These are phyloP conservation scores for Sebastolobus altivelis DNA, from an alignment of 2,797 vertebrate species.

Conservation along the genomic window DNA sequence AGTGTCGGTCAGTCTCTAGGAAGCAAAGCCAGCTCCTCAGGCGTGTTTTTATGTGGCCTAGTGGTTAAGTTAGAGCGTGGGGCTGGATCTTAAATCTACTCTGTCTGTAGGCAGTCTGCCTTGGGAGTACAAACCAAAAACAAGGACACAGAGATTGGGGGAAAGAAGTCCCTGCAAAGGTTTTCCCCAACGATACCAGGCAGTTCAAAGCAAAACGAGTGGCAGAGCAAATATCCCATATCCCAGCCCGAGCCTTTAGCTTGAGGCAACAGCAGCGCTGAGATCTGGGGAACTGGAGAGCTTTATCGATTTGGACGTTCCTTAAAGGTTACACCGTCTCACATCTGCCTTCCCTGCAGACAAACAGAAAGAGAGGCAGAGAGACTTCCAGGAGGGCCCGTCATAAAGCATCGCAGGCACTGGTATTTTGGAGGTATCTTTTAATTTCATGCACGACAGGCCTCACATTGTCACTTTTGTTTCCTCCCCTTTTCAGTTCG, in stretches of 20 bases:
- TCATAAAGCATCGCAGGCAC: slow-evolving; percentile 47
- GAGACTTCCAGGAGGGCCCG: slow-evolving; percentile 60
- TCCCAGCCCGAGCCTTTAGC: slow-evolving; percentile 55
- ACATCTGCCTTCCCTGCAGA: slow-evolving; percentile 72
- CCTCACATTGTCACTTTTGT: slow-evolving; percentile 78
- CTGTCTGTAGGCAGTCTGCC: slow-evolving; percentile 33
- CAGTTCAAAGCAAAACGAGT: slow-evolving; percentile 64
- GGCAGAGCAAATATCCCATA: slow-evolving; percentile 67
- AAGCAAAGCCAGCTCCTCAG: slow-evolving; percentile 1
- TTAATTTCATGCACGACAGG: slow-evolving; percentile 83
- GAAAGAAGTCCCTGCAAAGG: slow-evolving; percentile 30
- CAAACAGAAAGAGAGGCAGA: slow-evolving; percentile 61
- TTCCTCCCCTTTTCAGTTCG: slow-evolving; percentile 66
- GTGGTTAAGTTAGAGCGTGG: slow-evolving; percentile 13
- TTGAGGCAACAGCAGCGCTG: slow-evolving; percentile 65
- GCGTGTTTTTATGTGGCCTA: slow-evolving; percentile 20
- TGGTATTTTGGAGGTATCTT: slow-evolving; percentile 80
- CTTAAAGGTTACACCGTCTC: slow-evolving; percentile 82
- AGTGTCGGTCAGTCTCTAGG: neutral
- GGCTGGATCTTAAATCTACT: slow-evolving; percentile 24
- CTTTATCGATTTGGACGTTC: slow-evolving; percentile 78
- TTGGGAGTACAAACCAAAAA: slow-evolving; percentile 55
- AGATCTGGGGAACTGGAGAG: slow-evolving; percentile 68
- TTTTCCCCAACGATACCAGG: slow-evolving; percentile 48
- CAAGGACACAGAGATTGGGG: slow-evolving; percentile 32